A percentile compares a stretch with the other conserved stretches of the same genome.
Conservation (phyloP, 2,113 vertebrate species). For the Alethe diademata region DNA sequence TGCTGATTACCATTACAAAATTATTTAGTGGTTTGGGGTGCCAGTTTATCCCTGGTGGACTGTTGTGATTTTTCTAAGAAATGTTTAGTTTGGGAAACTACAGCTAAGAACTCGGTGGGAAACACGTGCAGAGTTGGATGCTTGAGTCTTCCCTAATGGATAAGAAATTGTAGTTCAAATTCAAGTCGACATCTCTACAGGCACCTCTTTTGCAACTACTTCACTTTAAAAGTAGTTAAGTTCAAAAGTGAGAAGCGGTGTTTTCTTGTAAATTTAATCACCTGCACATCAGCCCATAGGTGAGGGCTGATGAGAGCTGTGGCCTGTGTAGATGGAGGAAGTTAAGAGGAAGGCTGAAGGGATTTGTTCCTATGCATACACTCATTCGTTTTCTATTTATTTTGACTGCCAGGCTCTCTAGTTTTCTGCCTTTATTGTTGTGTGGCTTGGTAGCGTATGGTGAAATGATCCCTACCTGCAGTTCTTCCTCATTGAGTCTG, state of each 20-base stretch:
- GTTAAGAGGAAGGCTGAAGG: not conserved
- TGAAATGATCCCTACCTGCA: not conserved
- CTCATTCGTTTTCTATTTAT: not conserved
- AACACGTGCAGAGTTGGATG: fast-evolving
- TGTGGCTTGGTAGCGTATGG: not conserved
- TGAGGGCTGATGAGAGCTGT: not conserved
- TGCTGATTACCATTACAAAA: not conserved
- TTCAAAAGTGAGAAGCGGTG: not conserved
- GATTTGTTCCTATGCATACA: not conserved
- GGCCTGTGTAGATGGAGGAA: not conserved
- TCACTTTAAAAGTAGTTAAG: not conserved
- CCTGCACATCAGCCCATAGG: fast-evolving
- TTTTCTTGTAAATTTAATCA: not conserved
- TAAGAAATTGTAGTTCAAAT: not conserved
- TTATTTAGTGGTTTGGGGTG: not conserved
- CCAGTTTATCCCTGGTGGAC: not conserved
- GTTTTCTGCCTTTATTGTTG: not conserved
- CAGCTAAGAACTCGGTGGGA: not conserved
- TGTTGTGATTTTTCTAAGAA: not conserved
- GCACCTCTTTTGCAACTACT: not conserved
- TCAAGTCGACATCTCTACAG: not conserved
- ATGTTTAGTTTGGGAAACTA: not conserved
- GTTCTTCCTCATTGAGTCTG: not conserved
- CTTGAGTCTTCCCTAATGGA: not conserved
- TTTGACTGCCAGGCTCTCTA: not conserved